A percentile compares a stretch with the other conserved stretches of the same genome.
Evolutionary conservation across 64 coral and sea anemone genomes (phyloP).

Genomic region (Cladopsammia gracilis): DNA sequence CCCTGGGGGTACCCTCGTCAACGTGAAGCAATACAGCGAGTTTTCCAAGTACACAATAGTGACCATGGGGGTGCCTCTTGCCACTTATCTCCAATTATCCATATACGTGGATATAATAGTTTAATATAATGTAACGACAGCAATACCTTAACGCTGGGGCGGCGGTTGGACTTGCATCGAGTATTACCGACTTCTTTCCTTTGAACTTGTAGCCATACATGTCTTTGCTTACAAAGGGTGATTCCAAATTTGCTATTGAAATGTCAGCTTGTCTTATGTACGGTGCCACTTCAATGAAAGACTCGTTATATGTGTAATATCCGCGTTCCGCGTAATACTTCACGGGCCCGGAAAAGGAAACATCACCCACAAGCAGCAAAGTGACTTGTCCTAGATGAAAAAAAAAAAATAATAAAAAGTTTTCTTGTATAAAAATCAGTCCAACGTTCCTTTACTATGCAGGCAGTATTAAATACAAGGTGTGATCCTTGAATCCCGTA

Average conservation of each 20-base stretch:
- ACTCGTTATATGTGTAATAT: constrained; percentile 72
- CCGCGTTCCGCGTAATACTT: constrained; percentile 48
- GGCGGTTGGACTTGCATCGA: constrained; percentile 10
- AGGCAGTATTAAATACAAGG: no score
- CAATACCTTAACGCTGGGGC: constrained; percentile 9
- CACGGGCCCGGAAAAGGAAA: constrained; percentile 55
- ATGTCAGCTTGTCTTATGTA: constrained; percentile 72
- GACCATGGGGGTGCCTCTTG: no score
- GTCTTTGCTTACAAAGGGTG: constrained; percentile 63
- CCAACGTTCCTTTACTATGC: no score
- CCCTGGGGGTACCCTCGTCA: no score
- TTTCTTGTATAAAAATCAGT: neutral
- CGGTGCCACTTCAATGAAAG: constrained; percentile 51
- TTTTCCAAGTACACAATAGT: no score
- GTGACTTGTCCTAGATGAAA: constrained; percentile 29
- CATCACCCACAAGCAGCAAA: constrained; percentile 86
- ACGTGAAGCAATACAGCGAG: no score
- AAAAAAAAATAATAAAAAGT: neutral
- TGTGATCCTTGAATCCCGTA: no score
- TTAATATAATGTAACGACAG: no score
- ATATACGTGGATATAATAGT: no score
- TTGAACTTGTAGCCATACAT: constrained; percentile 28
- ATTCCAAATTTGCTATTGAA: constrained; percentile 83
- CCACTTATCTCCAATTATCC: no score
- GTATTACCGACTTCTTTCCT: neutral